phyloP scores from a whole-genome alignment of 2,113 vertebrate genomes.

The Perognathus longimembris region DNA sequence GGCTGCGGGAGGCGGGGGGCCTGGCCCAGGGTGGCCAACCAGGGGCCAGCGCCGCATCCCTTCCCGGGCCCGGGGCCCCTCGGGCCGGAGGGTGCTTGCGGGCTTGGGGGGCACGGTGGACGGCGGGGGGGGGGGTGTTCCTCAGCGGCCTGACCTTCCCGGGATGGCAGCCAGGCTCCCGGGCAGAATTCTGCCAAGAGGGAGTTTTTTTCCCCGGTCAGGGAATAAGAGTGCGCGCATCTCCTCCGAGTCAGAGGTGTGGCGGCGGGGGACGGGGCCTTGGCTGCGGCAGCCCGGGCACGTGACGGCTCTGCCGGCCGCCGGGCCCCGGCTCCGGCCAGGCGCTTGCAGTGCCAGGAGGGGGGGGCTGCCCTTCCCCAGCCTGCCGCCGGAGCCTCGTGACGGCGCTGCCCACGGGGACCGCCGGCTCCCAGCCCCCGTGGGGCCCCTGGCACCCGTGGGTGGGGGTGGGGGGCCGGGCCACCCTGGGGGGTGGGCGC shows the following conservation, averaged over 20 bases:
- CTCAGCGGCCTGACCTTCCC: not conserved
- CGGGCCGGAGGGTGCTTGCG: accelerated
- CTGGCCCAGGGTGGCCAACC: not conserved
- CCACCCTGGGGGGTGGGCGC: no score
- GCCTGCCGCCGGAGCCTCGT: constrained; percentile 84
- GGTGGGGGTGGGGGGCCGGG: not conserved
- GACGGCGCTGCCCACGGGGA: constrained; percentile 55
- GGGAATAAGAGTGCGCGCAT: constrained; percentile 61
- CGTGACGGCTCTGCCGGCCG: constrained; percentile 80
- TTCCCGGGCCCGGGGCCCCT: not conserved
- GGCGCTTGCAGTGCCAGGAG: constrained; percentile 53
- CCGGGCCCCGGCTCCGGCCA: constrained; percentile 80
- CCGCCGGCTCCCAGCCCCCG: not conserved
- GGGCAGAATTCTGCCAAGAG: constrained; percentile 78
- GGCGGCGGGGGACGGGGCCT: constrained; percentile 77
- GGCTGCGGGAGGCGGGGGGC: accelerated
- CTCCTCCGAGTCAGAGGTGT: constrained; percentile 83
- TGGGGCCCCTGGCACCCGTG: accelerated
- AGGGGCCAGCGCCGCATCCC: not conserved
- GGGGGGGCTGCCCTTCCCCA: constrained; percentile 79
- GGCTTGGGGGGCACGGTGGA: not conserved
- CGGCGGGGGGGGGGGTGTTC: not conserved
- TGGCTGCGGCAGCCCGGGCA: constrained; percentile 73
- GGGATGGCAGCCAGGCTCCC: not conserved
- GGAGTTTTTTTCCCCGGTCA: constrained; percentile 64